Percentiles rank a stretch among this genome's conserved stretches.
These are phyloP conservation scores for Circaetus gallicus DNA, from an alignment of 2,113 vertebrate species.

Conservation along the genomic window DNA sequence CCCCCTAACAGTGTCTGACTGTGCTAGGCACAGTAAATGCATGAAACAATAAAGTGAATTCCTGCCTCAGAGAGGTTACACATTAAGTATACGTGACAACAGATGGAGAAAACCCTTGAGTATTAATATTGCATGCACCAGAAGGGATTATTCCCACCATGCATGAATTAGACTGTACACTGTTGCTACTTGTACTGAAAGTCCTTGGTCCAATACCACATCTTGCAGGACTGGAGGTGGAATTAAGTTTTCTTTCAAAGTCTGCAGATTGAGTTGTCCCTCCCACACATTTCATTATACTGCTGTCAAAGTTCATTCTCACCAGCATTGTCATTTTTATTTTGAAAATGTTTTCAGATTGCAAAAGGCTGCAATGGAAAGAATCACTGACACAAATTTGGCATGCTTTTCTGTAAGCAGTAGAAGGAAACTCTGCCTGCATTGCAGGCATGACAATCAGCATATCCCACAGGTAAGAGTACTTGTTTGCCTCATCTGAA, in stretches of 20 bases:
- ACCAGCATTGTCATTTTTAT: conserved; percentile 43
- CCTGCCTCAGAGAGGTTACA: not conserved
- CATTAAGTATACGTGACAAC: not conserved
- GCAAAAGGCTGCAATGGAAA: not conserved
- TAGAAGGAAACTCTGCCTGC: conserved; percentile 10
- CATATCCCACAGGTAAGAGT: not conserved
- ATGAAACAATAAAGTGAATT: not conserved
- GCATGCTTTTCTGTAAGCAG: not conserved
- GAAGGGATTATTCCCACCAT: not conserved
- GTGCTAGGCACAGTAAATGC: not conserved
- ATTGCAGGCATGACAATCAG: not conserved
- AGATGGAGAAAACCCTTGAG: conserved; percentile 34
- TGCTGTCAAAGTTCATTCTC: conserved; percentile 45
- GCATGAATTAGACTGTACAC: not conserved
- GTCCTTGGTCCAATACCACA: conserved; percentile 1
- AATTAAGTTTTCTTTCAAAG: conserved; percentile 26
- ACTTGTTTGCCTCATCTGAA: not conserved
- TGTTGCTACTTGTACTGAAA: not conserved
- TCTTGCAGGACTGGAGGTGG: not conserved
- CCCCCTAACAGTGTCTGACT: not conserved
- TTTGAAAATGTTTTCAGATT: conserved; percentile 38
- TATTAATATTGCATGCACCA: conserved; percentile 5
- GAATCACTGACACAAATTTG: not conserved
- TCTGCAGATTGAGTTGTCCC: not conserved
- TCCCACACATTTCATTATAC: conserved; percentile 26